Percentiles rank a stretch among this genome's conserved stretches.
These are phyloP conservation scores for Drosophila meridiana DNA, from an alignment of 2,888 invertebrate genomes.

Conservation along the genomic window DNA sequence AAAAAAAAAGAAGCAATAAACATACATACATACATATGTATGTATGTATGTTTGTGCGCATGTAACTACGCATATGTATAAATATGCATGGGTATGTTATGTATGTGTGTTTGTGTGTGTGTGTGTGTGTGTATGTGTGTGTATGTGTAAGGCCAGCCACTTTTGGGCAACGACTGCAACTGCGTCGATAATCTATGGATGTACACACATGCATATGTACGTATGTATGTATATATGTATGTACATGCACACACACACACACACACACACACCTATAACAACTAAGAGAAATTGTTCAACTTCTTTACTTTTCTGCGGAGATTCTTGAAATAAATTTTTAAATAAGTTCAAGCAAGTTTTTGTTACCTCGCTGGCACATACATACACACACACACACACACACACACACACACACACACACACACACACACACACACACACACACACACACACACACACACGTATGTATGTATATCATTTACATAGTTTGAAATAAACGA, in stretches of 20 bases:
- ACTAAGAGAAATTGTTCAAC: neutral
- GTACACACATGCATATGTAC: neutral
- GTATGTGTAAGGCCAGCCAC: conserved; percentile 32
- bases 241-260: neutral
- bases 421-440: neutral
- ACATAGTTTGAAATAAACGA: conserved; percentile 15
- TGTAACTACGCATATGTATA: too few relatives aligned
- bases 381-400: neutral
- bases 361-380: neutral
- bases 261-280: neutral
- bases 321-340: neutral
- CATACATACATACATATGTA: neutral
- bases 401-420: neutral
- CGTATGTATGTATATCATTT: neutral
- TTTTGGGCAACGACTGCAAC: conserved; percentile 25
- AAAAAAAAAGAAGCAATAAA: neutral
- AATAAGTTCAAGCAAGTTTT: neutral
- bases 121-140: conserved; percentile 2
- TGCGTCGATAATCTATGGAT: conserved; percentile 11
- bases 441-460: neutral
- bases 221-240: neutral
- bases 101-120: conserved; percentile 2
- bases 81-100: neutral
- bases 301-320: neutral
- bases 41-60: neutral